These are phyloP conservation scores for Zaprionus lachaisei DNA, from an alignment of 1,140 invertebrate species.

Conservation along the genomic window DNA sequence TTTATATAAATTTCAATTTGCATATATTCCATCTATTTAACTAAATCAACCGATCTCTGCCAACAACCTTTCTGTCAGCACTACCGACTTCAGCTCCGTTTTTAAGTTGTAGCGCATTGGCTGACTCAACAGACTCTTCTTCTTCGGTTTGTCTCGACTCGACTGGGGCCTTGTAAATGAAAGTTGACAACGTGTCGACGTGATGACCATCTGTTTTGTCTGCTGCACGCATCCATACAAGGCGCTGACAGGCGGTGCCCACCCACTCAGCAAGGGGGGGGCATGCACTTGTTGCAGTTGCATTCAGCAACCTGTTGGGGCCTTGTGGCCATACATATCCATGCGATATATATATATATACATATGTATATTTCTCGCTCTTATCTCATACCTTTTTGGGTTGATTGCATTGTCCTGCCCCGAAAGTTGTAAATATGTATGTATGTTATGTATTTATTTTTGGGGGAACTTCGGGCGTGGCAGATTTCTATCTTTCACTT, in stretches of 20 bases:
- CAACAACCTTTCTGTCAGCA: background rate
- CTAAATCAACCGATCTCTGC: background rate
- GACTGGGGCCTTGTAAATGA: slow-evolving; percentile 49
- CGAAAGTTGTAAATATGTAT: background rate
- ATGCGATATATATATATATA: too few relatives aligned
- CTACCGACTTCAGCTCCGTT: background rate
- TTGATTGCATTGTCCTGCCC: slow-evolving; percentile 24
- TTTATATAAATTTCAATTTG: slow-evolving; percentile 5
- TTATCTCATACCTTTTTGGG: slow-evolving; percentile 3
- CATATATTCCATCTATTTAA: background rate
- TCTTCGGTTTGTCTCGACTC: background rate
- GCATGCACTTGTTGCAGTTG: slow-evolving; percentile 13
- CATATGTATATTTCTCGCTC: too few relatives aligned
- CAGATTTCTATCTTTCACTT: slow-evolving; percentile 72
- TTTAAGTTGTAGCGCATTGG: background rate
- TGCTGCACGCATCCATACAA: slow-evolving; percentile 26
- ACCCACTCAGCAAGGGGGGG: slow-evolving; percentile 31
- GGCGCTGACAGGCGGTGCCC: slow-evolving; percentile 41
- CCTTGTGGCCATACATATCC: slow-evolving; percentile 7
- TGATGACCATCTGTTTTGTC: slow-evolving; percentile 70
- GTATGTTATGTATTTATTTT: slow-evolving; percentile 8
- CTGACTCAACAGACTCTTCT: background rate
- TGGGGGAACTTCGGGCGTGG: slow-evolving; percentile 37
- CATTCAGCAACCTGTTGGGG: slow-evolving; percentile 34
- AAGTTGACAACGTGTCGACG: slow-evolving; percentile 70